Evolutionary conservation across 2,797 vertebrate genomes (phyloP).

Genomic region (Lepilemur ruficaudatus): DNA sequence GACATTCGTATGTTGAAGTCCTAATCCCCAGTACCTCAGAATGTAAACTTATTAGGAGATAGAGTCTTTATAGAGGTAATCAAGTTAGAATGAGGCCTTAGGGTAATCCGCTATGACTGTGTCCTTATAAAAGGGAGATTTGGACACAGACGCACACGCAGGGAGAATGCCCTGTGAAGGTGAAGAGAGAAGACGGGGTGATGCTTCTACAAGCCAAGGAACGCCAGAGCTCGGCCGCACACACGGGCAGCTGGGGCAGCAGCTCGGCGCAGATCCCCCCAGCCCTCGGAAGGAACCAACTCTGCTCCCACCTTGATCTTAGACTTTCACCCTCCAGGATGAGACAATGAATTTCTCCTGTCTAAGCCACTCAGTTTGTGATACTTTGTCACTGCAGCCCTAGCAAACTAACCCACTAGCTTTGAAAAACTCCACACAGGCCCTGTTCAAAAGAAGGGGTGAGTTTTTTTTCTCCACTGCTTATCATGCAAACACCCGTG

Average conservation of each 20-base stretch:
- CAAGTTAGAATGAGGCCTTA: background rate
- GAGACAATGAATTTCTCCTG: accelerated
- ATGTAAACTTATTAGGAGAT: background rate
- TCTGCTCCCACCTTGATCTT: background rate
- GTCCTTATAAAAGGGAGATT: background rate
- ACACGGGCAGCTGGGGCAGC: accelerated
- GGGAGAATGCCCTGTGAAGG: accelerated
- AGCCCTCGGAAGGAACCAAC: background rate
- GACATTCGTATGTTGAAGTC: background rate
- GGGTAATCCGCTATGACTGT: accelerated
- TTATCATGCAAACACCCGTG: accelerated
- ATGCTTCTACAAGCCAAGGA: background rate
- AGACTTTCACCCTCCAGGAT: background rate
- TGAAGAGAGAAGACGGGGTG: background rate
- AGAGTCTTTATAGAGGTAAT: background rate
- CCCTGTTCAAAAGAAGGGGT: background rate
- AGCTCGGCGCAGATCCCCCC: accelerated
- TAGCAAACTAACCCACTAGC: background rate
- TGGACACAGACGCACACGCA: background rate
- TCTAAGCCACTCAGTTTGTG: accelerated
- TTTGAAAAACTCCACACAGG: background rate
- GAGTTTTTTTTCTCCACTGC: background rate
- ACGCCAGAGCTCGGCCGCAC: accelerated
- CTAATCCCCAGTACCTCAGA: background rate
- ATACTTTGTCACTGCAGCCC: background rate